Conservation (phyloP, 1,140 invertebrate genomes). For the Musca vetustissima region DNA sequence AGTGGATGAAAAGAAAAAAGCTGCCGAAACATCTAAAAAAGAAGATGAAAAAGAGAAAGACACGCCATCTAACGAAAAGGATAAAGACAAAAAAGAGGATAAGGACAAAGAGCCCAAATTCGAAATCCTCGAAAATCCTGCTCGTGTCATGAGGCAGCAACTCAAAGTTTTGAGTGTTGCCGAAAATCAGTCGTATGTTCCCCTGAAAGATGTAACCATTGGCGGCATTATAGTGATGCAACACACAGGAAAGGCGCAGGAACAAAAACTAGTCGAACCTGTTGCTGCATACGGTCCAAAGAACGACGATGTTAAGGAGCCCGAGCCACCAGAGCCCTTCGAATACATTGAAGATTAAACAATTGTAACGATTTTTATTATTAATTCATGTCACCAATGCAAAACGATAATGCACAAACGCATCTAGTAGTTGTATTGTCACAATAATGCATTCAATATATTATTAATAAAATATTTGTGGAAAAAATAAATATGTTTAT, state of each 20-base stretch:
- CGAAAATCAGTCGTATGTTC: slow-evolving; percentile 78
- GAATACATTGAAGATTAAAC: slow-evolving; percentile 87
- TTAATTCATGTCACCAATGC: too few relatives aligned
- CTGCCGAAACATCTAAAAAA: slow-evolving; percentile 57
- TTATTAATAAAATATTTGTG: too few relatives aligned
- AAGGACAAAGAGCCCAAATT: slow-evolving; percentile 85
- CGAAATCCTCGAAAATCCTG: slow-evolving; percentile 93
- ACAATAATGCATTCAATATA: too few relatives aligned
- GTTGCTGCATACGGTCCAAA: slow-evolving; percentile 93
- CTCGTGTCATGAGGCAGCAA: slow-evolving; percentile 90
- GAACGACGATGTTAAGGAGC: slow-evolving; percentile 88
- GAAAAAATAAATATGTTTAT: too few relatives aligned
- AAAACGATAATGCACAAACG: too few relatives aligned
- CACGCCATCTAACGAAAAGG: slow-evolving; percentile 47
- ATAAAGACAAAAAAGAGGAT: slow-evolving; percentile 74
- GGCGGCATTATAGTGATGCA: slow-evolving; percentile 96
- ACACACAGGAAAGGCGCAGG: slow-evolving; percentile 72
- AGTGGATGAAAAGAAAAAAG: slow-evolving; percentile 56
- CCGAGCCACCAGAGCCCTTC: slow-evolving; percentile 95
- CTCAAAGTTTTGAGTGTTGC: slow-evolving; percentile 82
- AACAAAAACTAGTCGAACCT: slow-evolving; percentile 88
- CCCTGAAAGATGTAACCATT: slow-evolving; percentile 89
- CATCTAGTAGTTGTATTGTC: too few relatives aligned
- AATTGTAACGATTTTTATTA: too few relatives aligned
- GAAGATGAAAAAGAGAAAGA: slow-evolving; percentile 49